These are phyloP conservation scores for Aramus guarauna DNA, from an alignment of 2,113 vertebrate species.

Conservation along the genomic window DNA sequence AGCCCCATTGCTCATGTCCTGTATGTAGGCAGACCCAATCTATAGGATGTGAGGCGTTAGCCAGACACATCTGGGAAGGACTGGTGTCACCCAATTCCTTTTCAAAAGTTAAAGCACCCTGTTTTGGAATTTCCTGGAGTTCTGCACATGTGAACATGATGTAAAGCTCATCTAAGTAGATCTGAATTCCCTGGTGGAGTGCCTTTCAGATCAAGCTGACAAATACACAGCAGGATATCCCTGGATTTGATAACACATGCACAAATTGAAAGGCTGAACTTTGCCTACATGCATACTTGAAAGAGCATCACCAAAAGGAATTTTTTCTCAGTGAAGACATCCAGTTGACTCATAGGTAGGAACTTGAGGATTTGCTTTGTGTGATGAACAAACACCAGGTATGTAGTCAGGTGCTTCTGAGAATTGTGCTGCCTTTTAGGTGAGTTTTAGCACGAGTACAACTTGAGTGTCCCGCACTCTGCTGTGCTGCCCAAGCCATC, in stretches of 20 bases:
- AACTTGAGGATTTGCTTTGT: not conserved
- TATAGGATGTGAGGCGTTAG: not conserved
- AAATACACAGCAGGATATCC: not conserved
- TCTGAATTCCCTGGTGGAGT: not conserved
- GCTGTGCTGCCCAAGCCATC: not conserved
- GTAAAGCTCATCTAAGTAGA: not conserved
- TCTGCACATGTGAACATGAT: not conserved
- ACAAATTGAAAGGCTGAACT: not conserved
- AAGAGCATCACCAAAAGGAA: not conserved
- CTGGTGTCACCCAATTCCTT: not conserved
- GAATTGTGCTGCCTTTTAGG: not conserved
- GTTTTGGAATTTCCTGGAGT: not conserved
- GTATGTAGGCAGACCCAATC: not conserved
- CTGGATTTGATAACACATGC: not conserved
- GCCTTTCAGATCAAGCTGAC: not conserved
- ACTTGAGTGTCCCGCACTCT: not conserved
- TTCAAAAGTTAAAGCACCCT: not conserved
- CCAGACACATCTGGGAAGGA: not conserved
- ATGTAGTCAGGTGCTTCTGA: not conserved
- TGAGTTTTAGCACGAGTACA: not conserved
- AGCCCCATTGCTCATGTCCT: not conserved
- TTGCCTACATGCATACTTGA: not conserved
- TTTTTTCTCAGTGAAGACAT: not conserved
- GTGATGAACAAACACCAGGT: not conserved
- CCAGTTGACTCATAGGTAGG: not conserved